phyloP scores from a whole-genome alignment of 2,888 invertebrate genomes.

The Esperia sulphurella region DNA sequence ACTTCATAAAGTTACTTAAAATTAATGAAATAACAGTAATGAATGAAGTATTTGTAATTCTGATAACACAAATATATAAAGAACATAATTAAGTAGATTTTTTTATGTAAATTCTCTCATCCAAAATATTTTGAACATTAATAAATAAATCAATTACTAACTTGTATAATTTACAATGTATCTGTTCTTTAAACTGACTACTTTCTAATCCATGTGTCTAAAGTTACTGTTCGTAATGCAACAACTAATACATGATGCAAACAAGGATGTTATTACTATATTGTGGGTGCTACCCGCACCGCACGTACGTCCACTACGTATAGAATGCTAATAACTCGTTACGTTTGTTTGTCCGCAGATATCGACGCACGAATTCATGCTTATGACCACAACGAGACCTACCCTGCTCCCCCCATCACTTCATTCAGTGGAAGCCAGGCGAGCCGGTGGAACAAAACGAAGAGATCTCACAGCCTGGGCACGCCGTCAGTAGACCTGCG shows the following conservation, averaged over 20 bases:
- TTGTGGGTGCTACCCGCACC: conserved; percentile 53
- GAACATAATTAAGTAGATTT: no score
- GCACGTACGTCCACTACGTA: conserved; percentile 61
- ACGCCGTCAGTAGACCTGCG: conserved; percentile 50
- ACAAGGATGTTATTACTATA: conserved; percentile 37
- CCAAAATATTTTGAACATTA: no score
- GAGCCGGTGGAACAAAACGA: conserved; percentile 29
- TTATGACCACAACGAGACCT: conserved; percentile 43
- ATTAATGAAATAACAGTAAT: no score
- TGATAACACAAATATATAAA: no score
- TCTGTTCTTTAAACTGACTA: no score
- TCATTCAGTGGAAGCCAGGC: conserved; percentile 18
- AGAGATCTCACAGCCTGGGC: conserved; percentile 48
- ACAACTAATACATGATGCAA: conserved; percentile 33
- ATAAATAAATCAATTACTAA: no score
- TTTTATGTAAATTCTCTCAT: no score
- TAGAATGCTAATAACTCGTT: conserved; percentile 68
- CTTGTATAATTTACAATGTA: no score
- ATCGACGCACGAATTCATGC: conserved; percentile 46
- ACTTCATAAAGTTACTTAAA: no score
- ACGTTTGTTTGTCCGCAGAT: conserved; percentile 53
- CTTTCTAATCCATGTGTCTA: no score
- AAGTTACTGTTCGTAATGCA: no score
- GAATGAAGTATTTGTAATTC: no score
- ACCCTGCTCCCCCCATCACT: conserved; percentile 28